Evolutionary conservation across 2,113 vertebrate species (phyloP).

Genomic region (Misgurnus mizolepis): DNA sequence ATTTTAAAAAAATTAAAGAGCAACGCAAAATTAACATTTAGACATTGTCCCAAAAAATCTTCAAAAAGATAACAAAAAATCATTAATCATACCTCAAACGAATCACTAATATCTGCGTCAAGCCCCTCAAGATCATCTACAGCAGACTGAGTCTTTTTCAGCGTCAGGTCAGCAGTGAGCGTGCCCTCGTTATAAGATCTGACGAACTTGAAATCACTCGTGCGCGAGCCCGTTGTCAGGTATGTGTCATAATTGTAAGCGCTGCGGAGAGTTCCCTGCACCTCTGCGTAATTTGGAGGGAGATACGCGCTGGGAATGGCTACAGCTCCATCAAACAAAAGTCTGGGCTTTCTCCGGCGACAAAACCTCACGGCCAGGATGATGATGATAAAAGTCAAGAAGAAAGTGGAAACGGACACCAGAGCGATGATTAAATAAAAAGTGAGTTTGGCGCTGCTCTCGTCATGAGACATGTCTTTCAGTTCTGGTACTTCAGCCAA

Average conservation of each 20-base stretch:
- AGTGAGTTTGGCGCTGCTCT: slow-evolving; percentile 56
- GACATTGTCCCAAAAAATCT: too few relatives aligned
- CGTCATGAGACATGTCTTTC: slow-evolving; percentile 55
- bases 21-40: not conserved
- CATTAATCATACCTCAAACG: not conserved
- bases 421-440: slow-evolving; percentile 65
- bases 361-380: slow-evolving; percentile 62
- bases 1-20: not conserved
- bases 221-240: slow-evolving; percentile 51
- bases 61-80: too few relatives aligned
- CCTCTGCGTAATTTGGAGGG: slow-evolving; percentile 50
- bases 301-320: slow-evolving; percentile 49
- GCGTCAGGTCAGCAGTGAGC: slow-evolving; percentile 47
- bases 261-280: slow-evolving; percentile 50
- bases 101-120: not conserved
- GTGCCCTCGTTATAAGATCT: slow-evolving; percentile 52
- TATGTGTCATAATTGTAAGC: slow-evolving; percentile 52
- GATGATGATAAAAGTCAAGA: slow-evolving; percentile 49
- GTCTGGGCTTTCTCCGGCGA: slow-evolving; percentile 43
- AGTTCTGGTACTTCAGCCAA: slow-evolving; percentile 60
- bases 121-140: not conserved
- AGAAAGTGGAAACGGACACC: slow-evolving; percentile 53
- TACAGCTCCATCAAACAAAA: slow-evolving; percentile 47
- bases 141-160: slow-evolving; percentile 32
- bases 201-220: slow-evolving; percentile 60